Conservation (phyloP, 1,140 invertebrate genomes). For the Drosophila arawakana region DNA sequence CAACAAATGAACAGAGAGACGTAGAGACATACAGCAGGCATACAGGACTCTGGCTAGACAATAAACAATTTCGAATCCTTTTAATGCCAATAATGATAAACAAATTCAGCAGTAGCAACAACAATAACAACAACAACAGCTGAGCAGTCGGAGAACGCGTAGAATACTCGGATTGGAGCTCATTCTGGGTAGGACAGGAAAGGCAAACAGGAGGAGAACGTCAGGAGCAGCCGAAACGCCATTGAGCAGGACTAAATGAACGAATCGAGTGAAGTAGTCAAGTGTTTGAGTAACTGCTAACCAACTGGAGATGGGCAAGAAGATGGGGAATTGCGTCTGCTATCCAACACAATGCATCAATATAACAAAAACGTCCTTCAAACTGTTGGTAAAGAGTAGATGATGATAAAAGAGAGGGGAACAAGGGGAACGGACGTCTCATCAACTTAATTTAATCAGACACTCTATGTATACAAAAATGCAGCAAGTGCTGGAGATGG, state of each 20-base stretch:
- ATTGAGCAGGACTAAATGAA: conserved; percentile 69
- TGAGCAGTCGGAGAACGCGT: conserved; percentile 1
- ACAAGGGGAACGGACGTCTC: conserved; percentile 49
- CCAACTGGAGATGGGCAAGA: conserved; percentile 18
- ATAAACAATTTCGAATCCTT: conserved; percentile 83
- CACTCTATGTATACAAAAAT: conserved; percentile 79
- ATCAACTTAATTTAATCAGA: conserved; percentile 83
- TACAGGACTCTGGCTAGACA: conserved; percentile 63
- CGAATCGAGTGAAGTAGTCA: conserved; percentile 67
- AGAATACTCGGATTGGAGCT: conserved; percentile 19
- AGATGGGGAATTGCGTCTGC: conserved; percentile 27
- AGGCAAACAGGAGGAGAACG: conserved; percentile 59
- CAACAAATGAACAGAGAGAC: conserved; percentile 38
- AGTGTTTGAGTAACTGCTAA: conserved; percentile 72
- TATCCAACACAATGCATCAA: conserved; percentile 73
- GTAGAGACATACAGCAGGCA: conserved; percentile 7
- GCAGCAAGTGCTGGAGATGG: conserved; percentile 52
- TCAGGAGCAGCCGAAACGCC: conserved; percentile 61
- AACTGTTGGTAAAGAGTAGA: conserved; percentile 34
- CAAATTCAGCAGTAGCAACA: conserved; percentile 63
- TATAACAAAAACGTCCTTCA: conserved; percentile 78
- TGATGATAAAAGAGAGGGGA: background rate
- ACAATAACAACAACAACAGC: background rate
- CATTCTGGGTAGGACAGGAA: conserved; percentile 54
- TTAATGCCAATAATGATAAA: conserved; percentile 83